These are phyloP conservation scores for Harpagifer antarcticus DNA, from an alignment of 2,797 vertebrate genomes.

Conservation along the genomic window DNA sequence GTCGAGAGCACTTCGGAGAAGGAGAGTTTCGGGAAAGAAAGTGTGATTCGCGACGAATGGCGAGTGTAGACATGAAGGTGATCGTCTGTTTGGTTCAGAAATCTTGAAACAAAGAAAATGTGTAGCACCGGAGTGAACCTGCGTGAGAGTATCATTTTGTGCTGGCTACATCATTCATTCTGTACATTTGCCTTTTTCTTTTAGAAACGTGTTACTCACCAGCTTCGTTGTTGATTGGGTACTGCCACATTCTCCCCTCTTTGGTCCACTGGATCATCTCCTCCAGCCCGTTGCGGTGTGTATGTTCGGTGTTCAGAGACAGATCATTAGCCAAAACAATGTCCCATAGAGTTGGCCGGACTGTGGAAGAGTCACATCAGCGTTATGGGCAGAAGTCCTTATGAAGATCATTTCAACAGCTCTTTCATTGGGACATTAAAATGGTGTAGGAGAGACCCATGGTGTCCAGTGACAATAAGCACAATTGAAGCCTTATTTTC, in stretches of 20 bases:
- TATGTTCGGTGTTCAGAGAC: conserved; percentile 74
- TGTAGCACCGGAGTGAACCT: too few species aligned
- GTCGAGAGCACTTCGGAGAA: too few species aligned
- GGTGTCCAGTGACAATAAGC: background rate
- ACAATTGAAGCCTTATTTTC: background rate
- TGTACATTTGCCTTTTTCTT: background rate
- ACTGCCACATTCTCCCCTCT: conserved; percentile 94
- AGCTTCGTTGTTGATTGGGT: conserved; percentile 93
- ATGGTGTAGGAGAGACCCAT: background rate
- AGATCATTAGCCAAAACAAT: conserved; percentile 89
- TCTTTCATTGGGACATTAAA: background rate
- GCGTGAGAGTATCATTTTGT: background rate
- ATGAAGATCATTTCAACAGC: background rate
- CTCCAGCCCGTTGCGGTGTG: conserved; percentile 90
- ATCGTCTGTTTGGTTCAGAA: too few species aligned
- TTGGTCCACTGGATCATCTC: conserved; percentile 97
- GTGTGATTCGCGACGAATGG: too few species aligned
- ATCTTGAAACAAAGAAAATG: too few species aligned
- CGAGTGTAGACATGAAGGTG: too few species aligned
- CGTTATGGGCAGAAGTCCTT: background rate
- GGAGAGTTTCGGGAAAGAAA: too few species aligned
- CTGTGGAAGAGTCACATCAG: conserved; percentile 51
- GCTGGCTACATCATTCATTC: background rate
- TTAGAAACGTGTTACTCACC: conserved; percentile 77
- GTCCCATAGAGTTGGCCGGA: conserved; percentile 92